Evolutionary conservation across 2,888 invertebrate species (phyloP), one percentile per base, ranked within the genome.

Genomic region (Halictus ligatus): DNA sequence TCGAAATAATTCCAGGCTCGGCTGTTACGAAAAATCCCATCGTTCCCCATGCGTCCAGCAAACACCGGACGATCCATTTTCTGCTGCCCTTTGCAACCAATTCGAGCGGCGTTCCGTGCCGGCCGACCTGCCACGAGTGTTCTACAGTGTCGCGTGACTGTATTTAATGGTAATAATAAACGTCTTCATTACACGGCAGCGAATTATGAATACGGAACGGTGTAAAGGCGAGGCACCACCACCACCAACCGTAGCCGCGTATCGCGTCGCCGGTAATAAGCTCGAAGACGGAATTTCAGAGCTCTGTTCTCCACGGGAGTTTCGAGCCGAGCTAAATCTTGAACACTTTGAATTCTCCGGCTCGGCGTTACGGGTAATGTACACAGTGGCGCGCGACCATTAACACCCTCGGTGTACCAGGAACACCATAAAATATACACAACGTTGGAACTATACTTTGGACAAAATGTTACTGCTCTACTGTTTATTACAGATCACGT

Each of bases 101-200:
- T 64, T 64, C 60, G 25, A 7, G 2, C 60, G 60, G 25, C 0
- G 77, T 74, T 67, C 25, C 74, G 81, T 35, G 54, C 54, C 3
- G 43, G 64, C 67, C 40, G 54, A 73, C 72, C 73, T 58, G 67
- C 64, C 35, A 12, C 54, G 7, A 60, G 79, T 85, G 64, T 29
- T 25, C 67, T 35, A 35, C 18, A 35, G 35, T 67, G 67, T 67
- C 67, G 35, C 67, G 67, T 29, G 67, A 67, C 67, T 67, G 35
- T 67, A 35, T 67, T 67, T 67, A 67, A 67, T 35, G 67, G 67
- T 67, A 67, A 67, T 67, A 67, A 67, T 35, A 67, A 67, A 67
- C 67, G 67, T 67, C 67, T 67, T 67, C 67, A 29, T 67, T 67
- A 67, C 67, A 35, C 35, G 29, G 18, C 29, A 8, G 67, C 35